Base-by-base conservation (phyloP, 2,888 invertebrate genomes). In the Drosophila gaucha region DNA sequence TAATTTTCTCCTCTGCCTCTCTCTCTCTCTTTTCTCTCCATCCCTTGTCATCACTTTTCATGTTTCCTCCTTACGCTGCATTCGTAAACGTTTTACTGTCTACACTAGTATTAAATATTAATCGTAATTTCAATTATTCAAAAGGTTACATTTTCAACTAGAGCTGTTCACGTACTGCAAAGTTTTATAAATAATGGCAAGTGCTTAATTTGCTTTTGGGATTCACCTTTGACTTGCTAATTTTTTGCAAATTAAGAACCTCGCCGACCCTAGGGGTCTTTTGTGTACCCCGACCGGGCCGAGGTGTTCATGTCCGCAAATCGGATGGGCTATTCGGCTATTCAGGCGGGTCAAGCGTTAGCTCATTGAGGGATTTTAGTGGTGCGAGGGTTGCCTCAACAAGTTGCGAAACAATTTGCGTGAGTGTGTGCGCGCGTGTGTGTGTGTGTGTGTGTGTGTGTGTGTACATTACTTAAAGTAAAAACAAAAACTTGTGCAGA, bases 191-290 rank as follows among this genome's bases (percentile, higher is more conserved):
- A 26, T 49, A 57, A 69, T 57, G 52, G 9, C 12, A n/a, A 33
- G 22, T 30, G 35, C 47, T 41, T 51, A 16, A 20, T 28, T 28
- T n/a, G 16, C 14, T 10, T 3, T 22, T 20, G 69, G 51, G 36
- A 49, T 6, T 35, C 16, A 20, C 9, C 24, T 31, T 28, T 33
- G n/a, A 55, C 22, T 39, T 68, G 44, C 24, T 72, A 72, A 72
- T 57, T 74, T 57, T 57, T 31, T 26, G 26, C 69, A 74, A 71
- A 54, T 62, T 71, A 36, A 39, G 43, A 30, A 35, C 33, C 52
- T 5, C 12, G 18, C 31, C 20, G 54, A 44, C 10, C 28, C 9
- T 10, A n/a, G 14, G 12, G n/a, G n/a, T n/a, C n/a, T n/a, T n/a
- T n/a, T n/a, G n/a, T 18, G 20, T 22, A 22, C 22, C 14, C n/a